Evolutionary conservation across 2,113 vertebrate species (phyloP), one percentile per base, ranked within the genome.

Genomic region (Centropristis striata): DNA sequence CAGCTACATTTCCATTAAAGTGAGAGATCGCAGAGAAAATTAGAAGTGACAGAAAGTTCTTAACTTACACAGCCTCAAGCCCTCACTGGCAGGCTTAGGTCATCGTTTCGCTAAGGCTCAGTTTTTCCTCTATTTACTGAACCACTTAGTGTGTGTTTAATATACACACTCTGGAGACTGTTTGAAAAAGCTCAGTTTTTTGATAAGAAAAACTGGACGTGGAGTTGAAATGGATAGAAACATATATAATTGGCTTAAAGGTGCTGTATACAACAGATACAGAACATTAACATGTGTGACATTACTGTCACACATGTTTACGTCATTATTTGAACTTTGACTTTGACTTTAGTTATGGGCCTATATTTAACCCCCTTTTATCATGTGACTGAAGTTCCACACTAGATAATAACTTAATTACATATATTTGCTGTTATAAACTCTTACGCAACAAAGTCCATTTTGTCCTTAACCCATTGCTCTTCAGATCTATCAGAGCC

Each of bases 401-500:
- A 15, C n/a, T 23, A 4, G 1, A 28, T 47, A 32, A n/a, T 47
- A 49, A 32, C 9, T 13, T 44, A 37, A 37, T 4, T 37, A 4
- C 36, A 37, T 8, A 37, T 37, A 5, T 37, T 8, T 37, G 36
- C 4, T 37, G 36, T 37, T 37, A 37, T 46, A 39, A 2, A 39
- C 37, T 5, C 14, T 67, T 7, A 32, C 28, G 47, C 28, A 51
- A 28, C 32, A 63, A 12, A 12, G 15, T 41, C 21, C 12, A 20
- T 65, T 61, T 75, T 46, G 8, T 88, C 88, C 86, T 94, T 91
- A 88, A 92, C 58, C 8, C 2, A 4, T 16, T 28, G 5, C 42
- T 66, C 36, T 2, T 60, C 60, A 98, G 97, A 99, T 93, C 96
- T 99, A 46, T 99, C 97, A 1, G 97, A 99, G 85, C 94, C 97